A percentile compares a stretch with the other conserved stretches of the same genome.
These are phyloP conservation scores for Psylliodes chrysocephalus DNA, from an alignment of 2,888 invertebrate genomes.

Conservation along the genomic window DNA sequence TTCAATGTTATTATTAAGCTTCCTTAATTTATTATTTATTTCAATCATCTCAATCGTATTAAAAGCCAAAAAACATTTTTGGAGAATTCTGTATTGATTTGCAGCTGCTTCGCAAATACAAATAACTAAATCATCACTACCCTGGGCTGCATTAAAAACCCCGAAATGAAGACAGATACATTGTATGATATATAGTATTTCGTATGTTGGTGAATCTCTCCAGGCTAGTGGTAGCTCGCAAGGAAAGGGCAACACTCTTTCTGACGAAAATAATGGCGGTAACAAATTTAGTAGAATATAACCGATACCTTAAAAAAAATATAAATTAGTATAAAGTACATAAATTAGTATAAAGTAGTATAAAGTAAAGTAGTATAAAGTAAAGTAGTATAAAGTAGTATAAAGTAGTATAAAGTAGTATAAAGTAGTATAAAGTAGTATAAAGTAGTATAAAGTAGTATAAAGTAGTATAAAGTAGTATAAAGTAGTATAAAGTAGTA, in stretches of 20 bases:
- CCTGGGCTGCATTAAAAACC: not conserved
- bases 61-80: constrained; percentile 9
- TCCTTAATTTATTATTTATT: constrained; percentile 1
- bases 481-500: too few species aligned
- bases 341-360: too few species aligned
- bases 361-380: too few species aligned
- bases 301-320: too few species aligned
- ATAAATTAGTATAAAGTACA: too few species aligned
- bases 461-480: too few species aligned
- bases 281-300: not conserved
- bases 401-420: too few species aligned
- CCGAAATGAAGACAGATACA: not conserved
- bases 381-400: too few species aligned
- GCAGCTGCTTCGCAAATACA: not conserved
- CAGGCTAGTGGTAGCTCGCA: not conserved
- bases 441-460: too few species aligned
- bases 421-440: too few species aligned
- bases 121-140: not conserved
- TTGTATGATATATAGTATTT: not conserved
- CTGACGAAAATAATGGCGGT: not conserved
- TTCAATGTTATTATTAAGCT: not conserved
- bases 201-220: not conserved
- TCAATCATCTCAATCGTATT: constrained; percentile 5
- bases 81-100: constrained; percentile 11
- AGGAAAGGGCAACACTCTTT: constrained; percentile 8